phyloP scores from a whole-genome alignment of 1,140 invertebrate genomes.

The Sycophila sp. region DNA sequence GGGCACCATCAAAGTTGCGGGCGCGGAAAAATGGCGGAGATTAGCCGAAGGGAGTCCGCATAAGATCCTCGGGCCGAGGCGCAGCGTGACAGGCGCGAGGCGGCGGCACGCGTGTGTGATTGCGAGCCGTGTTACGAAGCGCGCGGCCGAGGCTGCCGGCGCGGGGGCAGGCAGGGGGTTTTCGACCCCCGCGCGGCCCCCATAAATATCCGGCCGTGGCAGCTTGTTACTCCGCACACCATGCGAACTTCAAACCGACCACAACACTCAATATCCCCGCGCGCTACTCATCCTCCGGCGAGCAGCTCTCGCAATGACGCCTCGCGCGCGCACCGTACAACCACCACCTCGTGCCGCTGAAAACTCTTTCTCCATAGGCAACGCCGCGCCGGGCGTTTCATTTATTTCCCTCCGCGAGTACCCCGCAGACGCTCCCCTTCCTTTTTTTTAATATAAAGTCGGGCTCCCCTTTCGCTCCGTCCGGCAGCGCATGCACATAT shows the following conservation, averaged over 20 bases:
- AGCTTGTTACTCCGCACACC: conserved; percentile 61
- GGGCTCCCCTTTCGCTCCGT: neutral
- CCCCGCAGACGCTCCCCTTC: too few species aligned
- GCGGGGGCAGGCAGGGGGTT: conserved; percentile 37
- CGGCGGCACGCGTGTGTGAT: conserved; percentile 14
- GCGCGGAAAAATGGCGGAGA: too few species aligned
- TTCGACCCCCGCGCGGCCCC: conserved; percentile 57
- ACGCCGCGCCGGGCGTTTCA: too few species aligned
- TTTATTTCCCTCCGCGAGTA: too few species aligned
- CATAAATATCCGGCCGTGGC: conserved; percentile 63
- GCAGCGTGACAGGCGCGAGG: conserved; percentile 21
- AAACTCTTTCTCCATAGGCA: too few species aligned
- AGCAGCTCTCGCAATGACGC: neutral
- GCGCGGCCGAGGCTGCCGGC: conserved; percentile 39
- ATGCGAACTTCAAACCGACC: conserved; percentile 58
- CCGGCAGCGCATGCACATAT: neutral
- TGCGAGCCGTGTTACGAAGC: conserved; percentile 23
- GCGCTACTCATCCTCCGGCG: neutral
- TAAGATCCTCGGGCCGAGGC: neutral
- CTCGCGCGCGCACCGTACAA: neutral
- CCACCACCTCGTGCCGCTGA: too few species aligned
- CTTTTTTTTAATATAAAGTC: too few species aligned
- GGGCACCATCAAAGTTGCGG: too few species aligned
- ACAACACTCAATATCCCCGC: conserved; percentile 55
- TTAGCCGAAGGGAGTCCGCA: too few species aligned